phyloP scores from a whole-genome alignment of 2,113 vertebrate genomes.

The Syngnathus floridae region DNA sequence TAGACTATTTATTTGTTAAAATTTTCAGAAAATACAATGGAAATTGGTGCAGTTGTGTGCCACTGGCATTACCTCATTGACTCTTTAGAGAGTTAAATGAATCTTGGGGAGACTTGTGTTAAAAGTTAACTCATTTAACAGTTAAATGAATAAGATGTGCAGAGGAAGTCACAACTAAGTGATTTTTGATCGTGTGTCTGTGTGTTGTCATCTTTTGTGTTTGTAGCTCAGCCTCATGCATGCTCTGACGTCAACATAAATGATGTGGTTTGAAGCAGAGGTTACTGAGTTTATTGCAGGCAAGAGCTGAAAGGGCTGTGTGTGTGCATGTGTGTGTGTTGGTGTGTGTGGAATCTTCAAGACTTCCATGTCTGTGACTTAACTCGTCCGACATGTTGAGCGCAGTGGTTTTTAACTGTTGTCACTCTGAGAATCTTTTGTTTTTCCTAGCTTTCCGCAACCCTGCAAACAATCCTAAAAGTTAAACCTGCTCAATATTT shows the following conservation, averaged over 20 bases:
- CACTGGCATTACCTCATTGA: constrained; percentile 49
- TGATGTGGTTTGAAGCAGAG: constrained; percentile 35
- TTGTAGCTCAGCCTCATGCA: constrained; percentile 17
- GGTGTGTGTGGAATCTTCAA: too few species aligned
- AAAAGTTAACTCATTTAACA: too few species aligned
- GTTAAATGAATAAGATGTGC: constrained; percentile 2
- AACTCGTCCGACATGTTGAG: too few species aligned
- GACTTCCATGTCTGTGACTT: too few species aligned
- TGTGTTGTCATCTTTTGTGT: not conserved
- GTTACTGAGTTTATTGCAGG: constrained; percentile 5
- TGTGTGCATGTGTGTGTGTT: too few species aligned
- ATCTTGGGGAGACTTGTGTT: constrained; percentile 25
- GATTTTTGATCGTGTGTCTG: not conserved
- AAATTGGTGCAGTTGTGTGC: constrained; percentile 37
- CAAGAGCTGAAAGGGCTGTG: not conserved
- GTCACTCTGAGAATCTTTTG: too few species aligned
- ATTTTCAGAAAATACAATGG: constrained; percentile 11
- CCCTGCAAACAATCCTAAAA: too few species aligned
- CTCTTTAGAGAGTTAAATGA: constrained; percentile 27
- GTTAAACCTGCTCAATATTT: too few species aligned
- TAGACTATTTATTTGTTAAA: constrained; percentile 27
- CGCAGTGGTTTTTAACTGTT: too few species aligned
- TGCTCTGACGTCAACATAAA: constrained; percentile 39
- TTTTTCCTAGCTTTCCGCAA: too few species aligned
- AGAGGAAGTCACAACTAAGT: not conserved